These are phyloP conservation scores for Drosophila pallidifrons DNA, from an alignment of 1,140 invertebrate genomes.

Conservation along the genomic window DNA sequence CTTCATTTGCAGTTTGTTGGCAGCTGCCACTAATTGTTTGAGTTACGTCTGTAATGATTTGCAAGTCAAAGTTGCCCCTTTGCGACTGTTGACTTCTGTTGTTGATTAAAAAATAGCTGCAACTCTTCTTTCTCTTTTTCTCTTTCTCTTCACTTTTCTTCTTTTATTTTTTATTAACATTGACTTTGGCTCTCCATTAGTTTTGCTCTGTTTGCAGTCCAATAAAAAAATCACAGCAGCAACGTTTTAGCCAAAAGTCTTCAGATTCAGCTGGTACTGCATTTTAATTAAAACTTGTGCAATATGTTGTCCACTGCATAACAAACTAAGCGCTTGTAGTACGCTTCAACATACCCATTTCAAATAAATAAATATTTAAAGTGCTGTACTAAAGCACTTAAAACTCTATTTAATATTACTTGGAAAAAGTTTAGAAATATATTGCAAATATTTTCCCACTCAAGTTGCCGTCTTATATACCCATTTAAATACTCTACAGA, in stretches of 20 bases:
- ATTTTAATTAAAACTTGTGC: conserved; percentile 79
- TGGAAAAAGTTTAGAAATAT: neutral
- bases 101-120: conserved; percentile 75
- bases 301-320: conserved; percentile 43
- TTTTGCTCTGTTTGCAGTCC: conserved; percentile 47
- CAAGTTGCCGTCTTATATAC: neutral
- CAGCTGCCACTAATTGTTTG: conserved; percentile 81
- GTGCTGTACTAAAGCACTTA: neutral
- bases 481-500: neutral
- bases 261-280: conserved; percentile 51
- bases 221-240: conserved; percentile 40
- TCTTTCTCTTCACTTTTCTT: neutral
- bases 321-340: neutral
- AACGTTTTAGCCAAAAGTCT: conserved; percentile 36
- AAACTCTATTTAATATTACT: neutral
- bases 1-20: conserved; percentile 69
- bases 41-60: conserved; percentile 83
- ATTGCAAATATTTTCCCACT: neutral
- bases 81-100: conserved; percentile 69
- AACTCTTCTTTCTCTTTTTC: neutral
- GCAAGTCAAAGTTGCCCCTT: conserved; percentile 75
- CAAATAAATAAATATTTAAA: neutral
- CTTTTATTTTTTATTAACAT: conserved; percentile 59
- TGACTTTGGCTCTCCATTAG: conserved; percentile 58
- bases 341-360: neutral